Base-by-base conservation (phyloP, 2,888 invertebrate species). In the Drosophila peninsularis region DNA sequence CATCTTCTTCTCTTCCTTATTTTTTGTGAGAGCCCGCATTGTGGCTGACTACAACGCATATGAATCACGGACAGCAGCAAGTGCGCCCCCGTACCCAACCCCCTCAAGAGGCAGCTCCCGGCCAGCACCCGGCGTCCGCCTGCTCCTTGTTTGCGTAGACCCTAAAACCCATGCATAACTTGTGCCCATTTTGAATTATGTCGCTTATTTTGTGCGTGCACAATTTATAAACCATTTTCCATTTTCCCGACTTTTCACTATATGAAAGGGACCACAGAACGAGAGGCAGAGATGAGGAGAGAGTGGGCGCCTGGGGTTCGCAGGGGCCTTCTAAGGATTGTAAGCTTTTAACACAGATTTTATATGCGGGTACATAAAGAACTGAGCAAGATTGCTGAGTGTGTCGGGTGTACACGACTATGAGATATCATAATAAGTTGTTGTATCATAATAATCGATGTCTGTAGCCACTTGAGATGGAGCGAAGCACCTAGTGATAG, bases 51-150 rank as follows among this genome's bases (percentile, higher is more conserved):
- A 56, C 66, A 58, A n/a, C 49, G 44, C 69, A 71, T 80, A 78
- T 87, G 84, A 86, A 82, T 81, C 81, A 81, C 75, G 61, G 73
- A 73, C 76, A 64, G 36, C 50, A 42, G 30, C 21, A 2, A 7
- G 6, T 14, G 19, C 32, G 17, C 19, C 21, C 17, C 54, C 32
- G 17, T 17, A 17, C 17, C 54, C 34, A 24, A n/a, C 11, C 5
- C 17, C 7, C 36, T 13, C 37, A 32, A 2, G 24, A 21, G 24
- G 21, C 7, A 24, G 21, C 44, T 14, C 14, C 2, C 9, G 27
- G 27, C n/a, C 24, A 27, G 10, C 27, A 1, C 27, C 30, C n/a
- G 2, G 14, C 44, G 0, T 2, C 14, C 27, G 5, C n/a, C 21
- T 50, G 7, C 34, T 4, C 4, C 34, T 14, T 9, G 21, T 50